Evolutionary conservation across 2,113 vertebrate species (phyloP).

Genomic region (Thamnophis sirtalis): DNA sequence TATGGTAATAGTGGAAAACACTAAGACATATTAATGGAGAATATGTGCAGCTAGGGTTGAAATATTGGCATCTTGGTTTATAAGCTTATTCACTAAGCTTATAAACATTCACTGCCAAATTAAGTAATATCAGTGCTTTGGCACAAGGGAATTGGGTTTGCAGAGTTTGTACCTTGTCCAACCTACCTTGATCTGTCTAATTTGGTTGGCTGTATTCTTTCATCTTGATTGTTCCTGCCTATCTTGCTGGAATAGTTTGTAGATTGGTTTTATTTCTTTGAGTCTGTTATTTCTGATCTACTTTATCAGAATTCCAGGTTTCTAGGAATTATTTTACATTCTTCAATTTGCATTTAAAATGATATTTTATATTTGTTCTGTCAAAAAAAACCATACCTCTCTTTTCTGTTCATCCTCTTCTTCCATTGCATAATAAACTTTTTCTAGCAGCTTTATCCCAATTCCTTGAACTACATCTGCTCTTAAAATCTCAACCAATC

Average conservation of each 20-base stretch:
- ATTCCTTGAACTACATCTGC: constrained; percentile 86
- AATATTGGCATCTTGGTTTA: not conserved
- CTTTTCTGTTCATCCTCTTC: constrained; percentile 84
- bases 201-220: not conserved
- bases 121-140: not conserved
- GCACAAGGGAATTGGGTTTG: not conserved
- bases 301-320: not conserved
- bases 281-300: not conserved
- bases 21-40: not conserved
- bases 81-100: not conserved
- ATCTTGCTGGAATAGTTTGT: not conserved
- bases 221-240: not conserved
- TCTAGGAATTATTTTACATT: not conserved
- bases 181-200: not conserved
- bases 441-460: constrained; percentile 88
- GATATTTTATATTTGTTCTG: not conserved
- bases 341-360: not conserved
- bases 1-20: not conserved
- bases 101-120: not conserved
- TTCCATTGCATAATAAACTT: constrained; percentile 87
- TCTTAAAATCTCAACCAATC: constrained; percentile 86
- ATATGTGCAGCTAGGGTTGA: not conserved
- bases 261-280: not conserved
- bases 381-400: constrained; percentile 73
- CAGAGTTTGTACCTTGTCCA: not conserved